Evolutionary conservation across 2,113 vertebrate genomes (phyloP).

Genomic region (Dipodomys spectabilis): DNA sequence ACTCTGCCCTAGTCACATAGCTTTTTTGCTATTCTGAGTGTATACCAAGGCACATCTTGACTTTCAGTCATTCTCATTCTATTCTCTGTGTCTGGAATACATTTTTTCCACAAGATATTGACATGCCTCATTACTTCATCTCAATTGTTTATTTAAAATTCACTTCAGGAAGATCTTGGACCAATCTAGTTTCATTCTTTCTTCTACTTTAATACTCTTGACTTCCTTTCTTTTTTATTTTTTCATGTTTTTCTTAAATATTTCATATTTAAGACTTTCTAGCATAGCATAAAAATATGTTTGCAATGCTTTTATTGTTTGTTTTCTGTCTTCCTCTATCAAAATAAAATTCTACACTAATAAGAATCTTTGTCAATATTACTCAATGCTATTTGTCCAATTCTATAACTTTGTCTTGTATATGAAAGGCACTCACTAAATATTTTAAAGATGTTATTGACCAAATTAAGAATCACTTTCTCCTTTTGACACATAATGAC

Average conservation of each 20-base stretch:
- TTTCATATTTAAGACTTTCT: background rate
- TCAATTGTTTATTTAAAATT: no score
- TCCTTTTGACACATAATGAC: background rate
- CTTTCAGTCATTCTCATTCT: background rate
- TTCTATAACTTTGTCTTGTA: background rate
- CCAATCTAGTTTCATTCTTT: background rate
- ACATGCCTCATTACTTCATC: background rate
- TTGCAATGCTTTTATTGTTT: background rate
- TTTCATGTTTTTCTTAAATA: background rate
- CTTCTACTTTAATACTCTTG: background rate
- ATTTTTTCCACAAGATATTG: background rate
- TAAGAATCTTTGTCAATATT: background rate
- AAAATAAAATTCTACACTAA: background rate
- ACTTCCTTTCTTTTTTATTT: background rate
- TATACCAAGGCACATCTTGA: background rate
- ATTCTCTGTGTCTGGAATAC: background rate
- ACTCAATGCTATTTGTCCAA: background rate
- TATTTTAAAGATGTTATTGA: background rate
- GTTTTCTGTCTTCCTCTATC: background rate
- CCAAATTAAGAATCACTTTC: background rate
- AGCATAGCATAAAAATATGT: background rate
- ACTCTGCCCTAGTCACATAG: background rate
- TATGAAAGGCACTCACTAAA: background rate
- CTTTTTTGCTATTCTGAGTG: background rate
- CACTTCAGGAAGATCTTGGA: background rate